Evolutionary conservation across 1,140 invertebrate genomes (phyloP), one percentile per base, ranked within the genome.

Genomic region (Tyrophagus putrescentiae): DNA sequence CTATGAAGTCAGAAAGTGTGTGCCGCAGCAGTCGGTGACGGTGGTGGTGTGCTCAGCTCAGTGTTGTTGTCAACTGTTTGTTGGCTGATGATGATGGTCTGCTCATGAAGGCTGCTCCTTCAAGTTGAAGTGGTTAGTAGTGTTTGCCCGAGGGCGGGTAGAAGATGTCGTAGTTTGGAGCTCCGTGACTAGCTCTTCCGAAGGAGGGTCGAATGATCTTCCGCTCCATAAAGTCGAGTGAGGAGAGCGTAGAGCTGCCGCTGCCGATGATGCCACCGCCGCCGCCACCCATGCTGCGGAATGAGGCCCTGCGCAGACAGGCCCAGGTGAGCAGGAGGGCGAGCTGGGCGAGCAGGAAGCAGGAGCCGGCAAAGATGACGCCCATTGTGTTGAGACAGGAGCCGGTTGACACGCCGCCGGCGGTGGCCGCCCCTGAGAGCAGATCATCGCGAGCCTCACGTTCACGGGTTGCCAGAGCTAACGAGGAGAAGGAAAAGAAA

Each of bases 261-360:
- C 18, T 5, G 6, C 3, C 25, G 41, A 42, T 42, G 41, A 3
- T 42, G 18, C 25, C 41, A 5, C 3, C 25, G 6, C 1, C 6
- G 6, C 18, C 25, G 41, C 18, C 25, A n/a, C n/a, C n/a, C n/a
- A n/a, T n/a, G n/a, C n/a, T n/a, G n/a, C n/a, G n/a, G n/a, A 1
- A 11, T 52, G n/a, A 21, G 18, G n/a, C 68, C 54, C 68, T 67
- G 69, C 72, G 72, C n/a, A 74, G 57, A 64, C 68, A 72, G 5
- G 69, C 65, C 68, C 70, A 75, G 7, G 68, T 69, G 28, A 72
- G 60, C 11, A 75, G 62, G 18, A 74, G 63, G 3, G 70, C 67
- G 32, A 73, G 36, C 63, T 75, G 73, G 41, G 71, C 68, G 4
- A 71, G 62, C 3, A 75, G 62, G 62, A 74, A 72, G n/a, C 72